Evolutionary conservation across 2,797 vertebrate species (phyloP), one percentile per base, ranked within the genome.

Genomic region (Apogon talboti): DNA sequence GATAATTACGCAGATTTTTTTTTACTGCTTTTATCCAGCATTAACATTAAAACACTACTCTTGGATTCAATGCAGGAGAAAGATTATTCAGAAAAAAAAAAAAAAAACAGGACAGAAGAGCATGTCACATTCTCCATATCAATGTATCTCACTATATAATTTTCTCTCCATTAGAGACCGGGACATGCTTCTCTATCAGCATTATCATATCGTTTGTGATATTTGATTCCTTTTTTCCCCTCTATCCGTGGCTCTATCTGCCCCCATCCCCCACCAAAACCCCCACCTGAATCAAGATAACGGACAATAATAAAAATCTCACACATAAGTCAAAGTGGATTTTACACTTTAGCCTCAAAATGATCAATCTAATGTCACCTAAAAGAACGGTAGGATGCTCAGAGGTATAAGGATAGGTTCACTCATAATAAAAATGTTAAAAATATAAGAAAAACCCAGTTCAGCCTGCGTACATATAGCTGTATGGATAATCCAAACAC

Each of bases 91-190:
- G 2, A 43, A 15, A 48, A 68, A 49, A 45, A 76, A 62, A 60
- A 48, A 53, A 60, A 54, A 18, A 19, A 63, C 11, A 61, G 24
- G 44, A 73, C 70, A 64, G 69, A 86, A 83, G 47, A 81, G 76
- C 50, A 50, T 79, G 89, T 79, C 83, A 88, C 58, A 82, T 77
- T 67, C 54, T 45, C 37, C 69, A 68, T 71, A 75, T 84, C 70
- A 12, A 9, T 72, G 73, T 58, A 82, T 79, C 85, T 70, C 74
- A 80, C 79, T 78, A 60, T 89, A 88, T 89, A 78, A 90, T 90
- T 86, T 90, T 72, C 81, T 63, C 70, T 87, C 80, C 85, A 90
- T 89, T 90, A 89, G 77, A 67, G 55, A 55, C 48, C n/a, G 53
- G 71, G 47, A 79, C 71, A 70, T 67, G 82, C 79, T 64, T 81